phyloP scores from a whole-genome alignment of 2,888 invertebrate species.

The Barypeithes pellucidus region DNA sequence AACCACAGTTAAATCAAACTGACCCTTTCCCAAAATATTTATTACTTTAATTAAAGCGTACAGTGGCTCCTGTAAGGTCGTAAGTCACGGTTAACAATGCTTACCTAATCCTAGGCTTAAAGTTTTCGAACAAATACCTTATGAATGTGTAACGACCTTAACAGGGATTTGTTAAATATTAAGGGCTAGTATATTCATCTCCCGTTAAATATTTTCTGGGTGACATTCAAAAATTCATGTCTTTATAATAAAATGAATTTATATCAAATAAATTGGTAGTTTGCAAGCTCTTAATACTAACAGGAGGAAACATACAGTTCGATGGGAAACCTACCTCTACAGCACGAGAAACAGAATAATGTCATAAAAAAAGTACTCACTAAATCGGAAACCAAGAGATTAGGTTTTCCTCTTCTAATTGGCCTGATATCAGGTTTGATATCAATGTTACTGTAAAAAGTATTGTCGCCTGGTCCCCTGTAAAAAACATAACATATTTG shows the following conservation, averaged over 20 bases:
- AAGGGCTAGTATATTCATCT: slow-evolving; percentile 14
- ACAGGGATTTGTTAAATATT: background rate
- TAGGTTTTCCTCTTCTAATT: slow-evolving; percentile 92
- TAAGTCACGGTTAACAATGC: slow-evolving; percentile 15
- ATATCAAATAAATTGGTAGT: background rate
- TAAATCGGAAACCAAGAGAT: slow-evolving; percentile 97
- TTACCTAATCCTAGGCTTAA: slow-evolving; percentile 4
- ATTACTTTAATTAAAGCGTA: slow-evolving; percentile 10
- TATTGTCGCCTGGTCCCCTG: slow-evolving; percentile 95
- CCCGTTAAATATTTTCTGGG: background rate
- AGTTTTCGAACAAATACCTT: slow-evolving; percentile 9
- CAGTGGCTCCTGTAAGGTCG: background rate
- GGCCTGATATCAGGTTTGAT: slow-evolving; percentile 99
- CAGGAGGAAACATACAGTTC: background rate
- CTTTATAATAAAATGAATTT: background rate
- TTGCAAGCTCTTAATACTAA: background rate
- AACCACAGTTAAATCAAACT: slow-evolving; percentile 1
- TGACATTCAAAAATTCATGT: too few relatives aligned
- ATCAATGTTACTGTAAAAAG: slow-evolving; percentile 99
- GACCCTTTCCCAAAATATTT: slow-evolving; percentile 12
- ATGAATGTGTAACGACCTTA: slow-evolving; percentile 14
- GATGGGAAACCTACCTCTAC: slow-evolving; percentile 14
- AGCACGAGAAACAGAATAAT: background rate
- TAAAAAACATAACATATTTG: slow-evolving; percentile 58
- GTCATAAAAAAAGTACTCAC: slow-evolving; percentile 78